phyloP scores from a whole-genome alignment of 1,140 invertebrate species.

The Spodoptera litura region DNA sequence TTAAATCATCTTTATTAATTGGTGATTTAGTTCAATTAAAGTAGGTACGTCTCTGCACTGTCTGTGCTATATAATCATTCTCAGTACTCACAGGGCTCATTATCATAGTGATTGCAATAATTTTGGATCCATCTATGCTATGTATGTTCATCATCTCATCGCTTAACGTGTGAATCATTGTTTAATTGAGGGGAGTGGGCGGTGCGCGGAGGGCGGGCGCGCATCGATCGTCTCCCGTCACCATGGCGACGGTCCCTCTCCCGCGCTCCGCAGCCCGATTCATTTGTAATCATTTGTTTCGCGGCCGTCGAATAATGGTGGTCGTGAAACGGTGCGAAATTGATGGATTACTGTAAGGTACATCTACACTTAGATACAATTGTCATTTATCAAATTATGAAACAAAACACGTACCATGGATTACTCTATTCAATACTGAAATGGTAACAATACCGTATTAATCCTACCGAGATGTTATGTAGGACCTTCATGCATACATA shows the following conservation, averaged over 20 bases:
- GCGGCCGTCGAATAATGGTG: conserved; percentile 79
- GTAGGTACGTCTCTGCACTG: not conserved
- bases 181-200: conserved; percentile 78
- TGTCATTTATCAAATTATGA: conserved; percentile 47
- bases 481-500: no score
- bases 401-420: not conserved
- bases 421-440: not conserved
- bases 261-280: conserved; percentile 70
- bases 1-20: not conserved
- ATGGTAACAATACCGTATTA: not conserved
- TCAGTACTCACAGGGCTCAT: not conserved
- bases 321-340: conserved; percentile 76
- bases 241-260: conserved; percentile 69
- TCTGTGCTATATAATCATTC: not conserved
- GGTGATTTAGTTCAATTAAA: not conserved
- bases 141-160: conserved; percentile 64
- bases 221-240: conserved; percentile 83
- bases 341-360: conserved; percentile 69
- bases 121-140: conserved; percentile 48
- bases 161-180: conserved; percentile 82
- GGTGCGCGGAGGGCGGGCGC: conserved; percentile 54
- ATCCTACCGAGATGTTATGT: not conserved
- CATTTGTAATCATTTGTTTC: conserved; percentile 86
- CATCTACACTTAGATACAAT: conserved; percentile 39
- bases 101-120: conserved; percentile 25